Evolutionary conservation across 2,797 vertebrate species (phyloP), one percentile per base, ranked within the genome.

Genomic region (Meda fulgida): DNA sequence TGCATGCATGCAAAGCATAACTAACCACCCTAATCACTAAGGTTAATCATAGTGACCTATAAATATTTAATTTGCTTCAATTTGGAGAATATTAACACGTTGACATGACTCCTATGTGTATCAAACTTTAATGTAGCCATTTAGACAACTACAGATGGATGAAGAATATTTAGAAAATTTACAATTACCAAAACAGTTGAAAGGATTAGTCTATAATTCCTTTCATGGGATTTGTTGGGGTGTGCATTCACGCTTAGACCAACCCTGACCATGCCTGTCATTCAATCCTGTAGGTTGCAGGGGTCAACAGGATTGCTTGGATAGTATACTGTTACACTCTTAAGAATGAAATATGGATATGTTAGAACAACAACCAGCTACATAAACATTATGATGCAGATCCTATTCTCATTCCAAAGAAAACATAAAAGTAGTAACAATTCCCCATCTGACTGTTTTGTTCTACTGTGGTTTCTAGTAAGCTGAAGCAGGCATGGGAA

Each of bases 81-180:
- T 31, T 34, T 29, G 16, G 63, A 66, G 58, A 31, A 65, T 21
- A 23, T 21, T 11, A 2, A 38, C 18, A 69, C 4, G 2, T 34
- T 67, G 8, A 38, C 19, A 36, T 36, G 34, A 90, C 83, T 91
- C 76, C 85, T 70, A 85, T 78, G 89, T 85, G 89, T 84, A 89
- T 81, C 55, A 65, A 48, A 65, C 29, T 90, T 89, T 87, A 90
- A 92, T 91, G 89, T 84, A 86, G 78, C 86, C 88, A 81, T 87
- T 93, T 90, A 90, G 55, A 82, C 82, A 90, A 91, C 91, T 91
- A 84, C 89, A 86, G 85, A 85, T 84, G 84, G 80, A 89, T 89
- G 78, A 80, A 87, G 86, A 89, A 83, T 72, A 69, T 36, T 16
- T 36, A 60, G 71, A 16, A 69, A 69, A 29, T 55, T 29, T 40